These are phyloP conservation scores for Lordiphosa andalusiaca DNA, from an alignment of 2,888 invertebrate species.

Conservation along the genomic window DNA sequence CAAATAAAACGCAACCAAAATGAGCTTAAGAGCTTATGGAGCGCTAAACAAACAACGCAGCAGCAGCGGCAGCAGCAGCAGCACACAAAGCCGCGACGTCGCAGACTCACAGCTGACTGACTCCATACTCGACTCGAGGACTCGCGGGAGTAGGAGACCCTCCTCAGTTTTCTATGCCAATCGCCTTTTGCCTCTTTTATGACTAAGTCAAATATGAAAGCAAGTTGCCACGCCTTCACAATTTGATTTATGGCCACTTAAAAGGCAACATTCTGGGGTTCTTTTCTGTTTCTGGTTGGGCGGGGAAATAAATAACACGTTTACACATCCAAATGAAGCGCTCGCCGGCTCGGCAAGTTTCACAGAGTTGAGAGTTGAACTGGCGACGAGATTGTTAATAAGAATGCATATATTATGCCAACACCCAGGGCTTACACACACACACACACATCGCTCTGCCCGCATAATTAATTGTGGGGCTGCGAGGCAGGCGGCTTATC, in stretches of 20 bases:
- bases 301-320: slow-evolving; percentile 70
- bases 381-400: slow-evolving; percentile 74
- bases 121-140: neutral
- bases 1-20: slow-evolving; percentile 73
- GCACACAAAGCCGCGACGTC: slow-evolving; percentile 58
- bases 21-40: slow-evolving; percentile 73
- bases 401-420: slow-evolving; percentile 72
- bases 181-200: slow-evolving; percentile 56
- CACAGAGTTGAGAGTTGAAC: slow-evolving; percentile 48
- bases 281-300: neutral
- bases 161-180: slow-evolving; percentile 13
- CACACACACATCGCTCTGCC: slow-evolving; percentile 22
- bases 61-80: slow-evolving; percentile 43
- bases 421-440: slow-evolving; percentile 37
- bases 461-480: slow-evolving; percentile 12
- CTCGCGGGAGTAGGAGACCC: neutral
- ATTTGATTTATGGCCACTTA: slow-evolving; percentile 75
- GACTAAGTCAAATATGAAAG: slow-evolving; percentile 73
- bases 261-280: slow-evolving; percentile 70
- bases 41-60: slow-evolving; percentile 71
- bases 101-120: slow-evolving; percentile 12
- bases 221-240: slow-evolving; percentile 44
- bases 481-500: slow-evolving; percentile 2
- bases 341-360: slow-evolving; percentile 41
- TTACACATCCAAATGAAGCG: slow-evolving; percentile 75